Evolutionary conservation across 2,797 vertebrate species (phyloP).

Genomic region (Phoebastria nigripes): DNA sequence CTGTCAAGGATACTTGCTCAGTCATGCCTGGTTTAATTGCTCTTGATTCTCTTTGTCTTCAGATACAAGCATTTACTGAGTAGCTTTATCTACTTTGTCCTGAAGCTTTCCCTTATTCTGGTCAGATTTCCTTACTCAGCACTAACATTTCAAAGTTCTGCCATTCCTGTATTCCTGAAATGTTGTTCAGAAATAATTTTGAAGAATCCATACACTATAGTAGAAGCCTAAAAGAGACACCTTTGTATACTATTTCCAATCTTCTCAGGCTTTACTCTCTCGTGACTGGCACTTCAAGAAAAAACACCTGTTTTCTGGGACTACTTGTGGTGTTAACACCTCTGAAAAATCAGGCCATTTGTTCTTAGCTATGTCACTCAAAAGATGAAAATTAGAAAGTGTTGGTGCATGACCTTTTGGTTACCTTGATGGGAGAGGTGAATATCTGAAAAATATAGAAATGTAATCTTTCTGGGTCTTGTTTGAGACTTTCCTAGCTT

Average conservation of each 20-base stretch:
- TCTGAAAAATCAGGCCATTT: not conserved
- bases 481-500: not conserved
- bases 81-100: not conserved
- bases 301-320: not conserved
- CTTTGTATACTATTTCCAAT: not conserved
- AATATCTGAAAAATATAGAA: not conserved
- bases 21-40: not conserved
- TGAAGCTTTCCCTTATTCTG: not conserved
- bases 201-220: not conserved
- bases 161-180: not conserved
- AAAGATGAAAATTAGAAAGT: not conserved
- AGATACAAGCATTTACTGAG: not conserved
- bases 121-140: not conserved
- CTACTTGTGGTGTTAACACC: not conserved
- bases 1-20: not conserved
- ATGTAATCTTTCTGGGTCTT: not conserved
- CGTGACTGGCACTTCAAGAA: not conserved
- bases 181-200: not conserved
- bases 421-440: not conserved
- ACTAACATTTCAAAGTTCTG: not conserved
- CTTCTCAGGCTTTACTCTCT: not conserved
- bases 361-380: not conserved
- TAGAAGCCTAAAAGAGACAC: not conserved
- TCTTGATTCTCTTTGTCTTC: constrained; percentile 14
- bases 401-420: not conserved